Percentiles rank a stretch among this genome's conserved stretches.
phyloP scores from a whole-genome alignment of 2,113 vertebrate genomes.

The Talpa occidentalis region DNA sequence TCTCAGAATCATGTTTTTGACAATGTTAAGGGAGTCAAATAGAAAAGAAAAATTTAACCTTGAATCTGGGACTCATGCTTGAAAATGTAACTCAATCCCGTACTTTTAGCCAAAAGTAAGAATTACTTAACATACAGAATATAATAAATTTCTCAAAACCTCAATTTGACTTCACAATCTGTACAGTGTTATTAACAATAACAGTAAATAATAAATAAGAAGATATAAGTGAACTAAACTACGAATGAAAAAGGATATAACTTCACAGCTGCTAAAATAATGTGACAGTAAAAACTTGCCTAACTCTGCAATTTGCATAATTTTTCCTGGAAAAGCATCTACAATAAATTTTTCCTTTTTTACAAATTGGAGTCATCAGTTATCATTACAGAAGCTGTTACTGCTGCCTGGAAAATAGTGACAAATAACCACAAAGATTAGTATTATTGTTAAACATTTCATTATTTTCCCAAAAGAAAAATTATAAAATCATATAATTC shows the following conservation, averaged over 20 bases:
- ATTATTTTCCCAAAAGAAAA: slow-evolving; percentile 56
- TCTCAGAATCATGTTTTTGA: slow-evolving; percentile 20
- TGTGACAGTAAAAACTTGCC: not conserved
- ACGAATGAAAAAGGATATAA: slow-evolving; percentile 21
- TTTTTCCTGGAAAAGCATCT: slow-evolving; percentile 38
- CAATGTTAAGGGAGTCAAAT: not conserved
- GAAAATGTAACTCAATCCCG: slow-evolving; percentile 22
- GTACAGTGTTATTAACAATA: slow-evolving; percentile 39
- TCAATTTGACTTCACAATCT: slow-evolving; percentile 4
- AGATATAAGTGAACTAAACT: not conserved
- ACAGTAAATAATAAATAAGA: slow-evolving; percentile 29
- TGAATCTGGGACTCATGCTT: not conserved
- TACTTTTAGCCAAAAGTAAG: not conserved
- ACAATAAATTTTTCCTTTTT: slow-evolving; percentile 23
- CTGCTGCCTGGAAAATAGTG: not conserved
- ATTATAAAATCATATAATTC: not conserved
- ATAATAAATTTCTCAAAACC: not conserved
- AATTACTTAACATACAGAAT: slow-evolving; percentile 26
- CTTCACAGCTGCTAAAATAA: slow-evolving; percentile 11
- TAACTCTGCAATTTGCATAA: not conserved
- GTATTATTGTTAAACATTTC: slow-evolving; percentile 3
- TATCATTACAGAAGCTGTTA: slow-evolving; percentile 34
- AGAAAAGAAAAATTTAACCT: not conserved
- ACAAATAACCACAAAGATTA: slow-evolving; percentile 16
- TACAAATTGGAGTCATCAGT: not conserved